Base-by-base conservation (phyloP, 2,888 invertebrate genomes). In the Leptopterna dolabrata region DNA sequence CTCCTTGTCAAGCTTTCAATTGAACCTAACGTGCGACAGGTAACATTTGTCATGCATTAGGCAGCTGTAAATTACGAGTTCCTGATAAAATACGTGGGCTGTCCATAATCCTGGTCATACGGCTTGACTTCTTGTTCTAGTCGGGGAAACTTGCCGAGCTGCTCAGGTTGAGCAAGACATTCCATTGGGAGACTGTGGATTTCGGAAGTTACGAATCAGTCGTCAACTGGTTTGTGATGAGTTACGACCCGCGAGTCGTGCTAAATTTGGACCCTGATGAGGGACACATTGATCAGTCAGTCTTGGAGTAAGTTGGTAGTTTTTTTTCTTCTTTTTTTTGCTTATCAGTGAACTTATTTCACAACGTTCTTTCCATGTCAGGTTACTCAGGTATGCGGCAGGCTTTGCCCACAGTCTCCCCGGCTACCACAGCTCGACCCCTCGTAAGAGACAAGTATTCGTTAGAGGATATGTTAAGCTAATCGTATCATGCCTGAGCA, bases 211-310 rank as follows among this genome's bases (percentile, higher is more conserved):
- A 95, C 90, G 95, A 95, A 90, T 93, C 94, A 87, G 93, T 95
- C 47, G 93, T 95, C 90, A 95, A 95, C 91, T 96, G 96, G 96
- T 95, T 95, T 90, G 93, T 96, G 11, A 94, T 94, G 93, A 94
- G 94, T 88, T 94, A 95, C 90, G 95, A 96, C 91, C 94, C 95
- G 0, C 92, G 93, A 83, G 95, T 95, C 87, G 93, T 96, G 45
- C 92, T 96, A 29, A 90, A 90, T 82, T 88, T 92, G 7, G 90
- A 90, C 45, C 91, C 92, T 24, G 91, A 92, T 82, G 93, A 92
- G 87, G 92, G 93, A 89, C 93, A 93, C 88, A 92, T 94, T 80
- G 95, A 95, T 90, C 92, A 92, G 80, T 93, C 94, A 70, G 92
- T 94, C 36, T 92, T 95, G 87, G 93, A 94, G 94, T 95, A 91